Base-by-base conservation (phyloP, 2,113 vertebrate species). In the Stigmatopora argus region DNA sequence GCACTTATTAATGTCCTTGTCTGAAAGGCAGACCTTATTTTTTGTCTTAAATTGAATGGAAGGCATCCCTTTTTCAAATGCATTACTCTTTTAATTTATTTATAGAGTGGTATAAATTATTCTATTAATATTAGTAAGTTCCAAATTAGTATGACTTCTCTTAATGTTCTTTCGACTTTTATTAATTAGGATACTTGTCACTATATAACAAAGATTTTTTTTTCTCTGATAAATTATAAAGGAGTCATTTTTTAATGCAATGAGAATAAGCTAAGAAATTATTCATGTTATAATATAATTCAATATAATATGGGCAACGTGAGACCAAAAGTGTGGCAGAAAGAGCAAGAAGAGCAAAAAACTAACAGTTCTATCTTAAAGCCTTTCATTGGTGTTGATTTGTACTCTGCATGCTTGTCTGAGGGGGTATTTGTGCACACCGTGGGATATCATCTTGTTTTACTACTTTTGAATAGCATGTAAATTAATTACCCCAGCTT, bases 181-280 rank as follows among this genome's bases (percentile, higher is more conserved):
- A 87, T 87, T 89, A 89, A 91, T 91, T 91, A 90, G 90, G 83
- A 84, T 84, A 85, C 84, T 76, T 87, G 89, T 90, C 88, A 91
- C 85, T 90, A 89, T 90, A 88, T 90, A 89, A 90, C 88, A 91
- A 91, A 90, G 90, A 90, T 90, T 91, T 89, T 91, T 91, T 89
- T 89, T 89, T 89, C 83, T 82, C 75, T 87, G 85, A 87, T 91
- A 88, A 92, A 91, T 92, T 89, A 92, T 91, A 89, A 90, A 90
- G 77, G 74, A 89, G 88, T 89, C 87, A 86, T 89, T 91, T 90
- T 89, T 91, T 85, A 89, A 89, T 87, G 88, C 89, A 90, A 85
- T 86, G 82, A 86, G 81, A 82, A 81, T 64, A 51, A 83, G 85
- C 82, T 80, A 73, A 77, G 80, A 87, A 86, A 86, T 78, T 69